phyloP scores from a whole-genome alignment of 2,888 invertebrate species.

The Fissipunctia ypsillon region DNA sequence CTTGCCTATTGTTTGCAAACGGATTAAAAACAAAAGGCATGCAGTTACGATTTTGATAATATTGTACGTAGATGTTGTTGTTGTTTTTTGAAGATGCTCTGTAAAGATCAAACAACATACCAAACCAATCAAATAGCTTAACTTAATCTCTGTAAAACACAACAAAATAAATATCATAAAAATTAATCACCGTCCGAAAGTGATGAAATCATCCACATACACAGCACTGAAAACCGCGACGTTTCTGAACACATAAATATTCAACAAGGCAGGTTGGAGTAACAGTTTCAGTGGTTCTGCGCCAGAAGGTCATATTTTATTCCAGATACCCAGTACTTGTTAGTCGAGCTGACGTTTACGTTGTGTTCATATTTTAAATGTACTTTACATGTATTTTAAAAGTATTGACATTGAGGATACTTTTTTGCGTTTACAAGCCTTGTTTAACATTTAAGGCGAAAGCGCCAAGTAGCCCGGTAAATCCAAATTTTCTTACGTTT shows the following conservation, averaged over 20 bases:
- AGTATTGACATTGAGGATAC: slow-evolving; percentile 44
- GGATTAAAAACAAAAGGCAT: not conserved
- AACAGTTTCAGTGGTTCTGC: slow-evolving; percentile 63
- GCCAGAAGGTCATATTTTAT: slow-evolving; percentile 70
- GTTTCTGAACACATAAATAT: slow-evolving; percentile 65
- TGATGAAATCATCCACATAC: slow-evolving; percentile 46
- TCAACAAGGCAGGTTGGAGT: slow-evolving; percentile 60
- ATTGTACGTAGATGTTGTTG: too few species aligned
- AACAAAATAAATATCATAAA: slow-evolving; percentile 4
- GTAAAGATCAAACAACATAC: not conserved
- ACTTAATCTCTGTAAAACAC: not conserved
- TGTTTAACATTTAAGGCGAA: slow-evolving; percentile 20
- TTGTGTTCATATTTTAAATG: slow-evolving; percentile 64
- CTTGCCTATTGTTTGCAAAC: not conserved
- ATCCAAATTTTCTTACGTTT: too few species aligned
- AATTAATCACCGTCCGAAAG: slow-evolving; percentile 31
- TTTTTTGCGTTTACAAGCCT: not conserved
- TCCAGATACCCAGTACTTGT: slow-evolving; percentile 64
- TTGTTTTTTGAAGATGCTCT: too few species aligned
- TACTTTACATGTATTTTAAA: too few species aligned
- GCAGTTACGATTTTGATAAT: not conserved
- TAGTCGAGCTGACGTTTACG: slow-evolving; percentile 65
- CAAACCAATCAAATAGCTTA: not conserved
- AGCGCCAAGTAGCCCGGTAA: too few species aligned
- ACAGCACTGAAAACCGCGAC: slow-evolving; percentile 41